Evolutionary conservation across 2,888 invertebrate species (phyloP).

Genomic region (Blomia tropicalis): DNA sequence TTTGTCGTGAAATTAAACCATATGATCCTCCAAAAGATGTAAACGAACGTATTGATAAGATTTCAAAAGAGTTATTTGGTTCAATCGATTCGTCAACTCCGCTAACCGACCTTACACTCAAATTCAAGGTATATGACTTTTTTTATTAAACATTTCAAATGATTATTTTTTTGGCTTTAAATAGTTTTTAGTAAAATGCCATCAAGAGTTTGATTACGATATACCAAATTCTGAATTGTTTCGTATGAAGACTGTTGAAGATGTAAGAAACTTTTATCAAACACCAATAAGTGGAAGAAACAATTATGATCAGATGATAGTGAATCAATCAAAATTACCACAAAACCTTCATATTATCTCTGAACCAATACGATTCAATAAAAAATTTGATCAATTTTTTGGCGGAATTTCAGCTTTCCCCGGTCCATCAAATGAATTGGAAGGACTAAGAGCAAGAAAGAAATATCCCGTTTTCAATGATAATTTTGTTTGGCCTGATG

Average conservation of each 20-base stretch:
- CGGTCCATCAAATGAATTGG: constrained; percentile 34
- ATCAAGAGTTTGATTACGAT: constrained; percentile 52
- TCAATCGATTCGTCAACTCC: neutral
- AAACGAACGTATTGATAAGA: constrained; percentile 44
- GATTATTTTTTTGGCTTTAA: constrained; percentile 19
- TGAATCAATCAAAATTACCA: constrained; percentile 51
- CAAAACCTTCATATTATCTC: constrained; percentile 68
- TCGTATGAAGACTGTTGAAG: constrained; percentile 53
- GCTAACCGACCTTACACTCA: neutral
- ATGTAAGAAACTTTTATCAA: constrained; percentile 53
- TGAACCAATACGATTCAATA: constrained; percentile 66
- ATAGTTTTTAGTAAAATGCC: constrained; percentile 50
- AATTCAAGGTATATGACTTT: constrained; percentile 4
- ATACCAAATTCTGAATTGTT: constrained; percentile 69
- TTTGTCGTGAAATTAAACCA: constrained; percentile 46
- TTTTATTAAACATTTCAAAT: neutral
- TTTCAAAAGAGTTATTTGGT: constrained; percentile 41
- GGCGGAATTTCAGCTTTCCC: constrained; percentile 68
- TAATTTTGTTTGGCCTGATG: constrained; percentile 23
- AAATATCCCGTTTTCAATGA: constrained; percentile 19
- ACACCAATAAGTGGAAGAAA: constrained; percentile 52
- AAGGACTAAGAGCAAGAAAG: constrained; percentile 24
- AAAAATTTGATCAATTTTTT: constrained; percentile 54
- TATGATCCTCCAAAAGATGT: constrained; percentile 57
- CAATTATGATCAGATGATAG: constrained; percentile 52